Percentiles rank a stretch among this genome's conserved stretches.
Conservation (phyloP, 2,888 invertebrate species). For the Limnephilus marmoratus region DNA sequence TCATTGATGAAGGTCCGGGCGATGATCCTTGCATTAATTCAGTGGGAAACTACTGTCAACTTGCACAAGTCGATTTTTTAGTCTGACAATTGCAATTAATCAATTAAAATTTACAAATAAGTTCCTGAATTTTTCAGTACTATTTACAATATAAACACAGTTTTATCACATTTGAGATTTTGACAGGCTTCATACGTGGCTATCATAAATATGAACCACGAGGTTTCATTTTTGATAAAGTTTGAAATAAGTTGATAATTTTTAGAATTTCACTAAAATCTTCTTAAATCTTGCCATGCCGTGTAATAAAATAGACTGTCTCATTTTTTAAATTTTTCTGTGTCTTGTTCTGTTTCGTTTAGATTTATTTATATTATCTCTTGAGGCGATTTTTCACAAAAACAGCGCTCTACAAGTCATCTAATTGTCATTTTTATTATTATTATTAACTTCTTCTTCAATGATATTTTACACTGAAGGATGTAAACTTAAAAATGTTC, state of each 20-base stretch:
- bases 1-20: constrained; percentile 35
- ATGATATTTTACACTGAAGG: background rate
- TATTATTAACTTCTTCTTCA: too few species aligned
- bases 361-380: too few species aligned
- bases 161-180: background rate
- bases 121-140: too few species aligned
- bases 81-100: too few species aligned
- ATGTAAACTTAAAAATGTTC: too few species aligned
- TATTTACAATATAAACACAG: background rate
- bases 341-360: too few species aligned
- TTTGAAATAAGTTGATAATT: too few species aligned
- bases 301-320: background rate
- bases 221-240: background rate
- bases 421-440: too few species aligned
- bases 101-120: too few species aligned
- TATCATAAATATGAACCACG: background rate
- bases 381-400: too few species aligned
- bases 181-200: background rate
- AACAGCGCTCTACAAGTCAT: too few species aligned
- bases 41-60: background rate
- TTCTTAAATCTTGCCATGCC: background rate
- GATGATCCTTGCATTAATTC: background rate
- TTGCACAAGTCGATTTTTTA: background rate
- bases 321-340: background rate
- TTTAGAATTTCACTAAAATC: background rate